Conservation (phyloP, 2,888 invertebrate genomes). For the Drepanosiphum platanoidis region DNA sequence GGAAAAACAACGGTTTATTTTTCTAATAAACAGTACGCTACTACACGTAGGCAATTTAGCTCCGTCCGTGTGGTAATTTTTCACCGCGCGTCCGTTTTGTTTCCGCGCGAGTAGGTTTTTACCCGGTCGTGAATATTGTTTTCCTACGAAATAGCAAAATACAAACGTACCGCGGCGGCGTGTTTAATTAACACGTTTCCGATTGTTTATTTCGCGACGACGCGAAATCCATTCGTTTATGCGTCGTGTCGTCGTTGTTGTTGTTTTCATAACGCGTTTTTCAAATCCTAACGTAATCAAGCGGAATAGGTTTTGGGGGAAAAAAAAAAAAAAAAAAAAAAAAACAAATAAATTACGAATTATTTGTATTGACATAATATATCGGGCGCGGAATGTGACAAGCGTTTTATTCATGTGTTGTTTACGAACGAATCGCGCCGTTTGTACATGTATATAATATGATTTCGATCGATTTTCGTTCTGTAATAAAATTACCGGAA, state of each 20-base stretch:
- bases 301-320: slow-evolving; percentile 11
- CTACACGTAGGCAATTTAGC: not conserved
- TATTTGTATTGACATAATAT: slow-evolving; percentile 33
- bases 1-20: not conserved
- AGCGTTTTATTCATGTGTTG: slow-evolving; percentile 36
- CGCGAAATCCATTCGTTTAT: not conserved
- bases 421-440: slow-evolving; percentile 14
- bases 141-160: too few relatives aligned
- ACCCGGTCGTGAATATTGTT: too few relatives aligned
- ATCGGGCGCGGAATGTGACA: slow-evolving; percentile 9
- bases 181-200: slow-evolving; percentile 5
- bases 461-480: slow-evolving; percentile 15
- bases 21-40: not conserved
- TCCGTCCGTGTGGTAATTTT: not conserved
- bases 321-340: slow-evolving; percentile 15
- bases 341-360: too few relatives aligned
- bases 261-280: not conserved
- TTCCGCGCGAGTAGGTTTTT: too few relatives aligned
- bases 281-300: slow-evolving; percentile 9
- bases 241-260: too few relatives aligned
- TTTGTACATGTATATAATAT: too few relatives aligned
- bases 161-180: too few relatives aligned
- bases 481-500: not conserved
- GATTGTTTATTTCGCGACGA: not conserved
- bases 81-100: not conserved